Evolutionary conservation across 2,888 invertebrate species (phyloP), one percentile per base, ranked within the genome.

Genomic region (Xanthia icteritia): DNA sequence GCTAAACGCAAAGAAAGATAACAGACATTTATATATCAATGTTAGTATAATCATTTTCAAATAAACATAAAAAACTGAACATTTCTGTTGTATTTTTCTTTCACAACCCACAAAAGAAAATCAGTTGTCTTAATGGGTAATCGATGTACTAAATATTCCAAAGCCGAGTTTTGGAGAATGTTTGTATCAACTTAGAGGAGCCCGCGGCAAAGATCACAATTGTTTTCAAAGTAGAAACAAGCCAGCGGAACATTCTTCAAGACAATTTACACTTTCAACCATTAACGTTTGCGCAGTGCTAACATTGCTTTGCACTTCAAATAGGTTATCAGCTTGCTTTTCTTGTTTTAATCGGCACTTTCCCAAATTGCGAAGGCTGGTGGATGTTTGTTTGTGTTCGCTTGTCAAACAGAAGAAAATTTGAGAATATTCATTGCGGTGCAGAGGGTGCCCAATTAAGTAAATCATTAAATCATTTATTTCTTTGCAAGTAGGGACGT

Each of bases 191-290:
- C 63, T 81, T 36, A 61, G 74, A 70, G 45, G 39, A 75, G 42
- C 45, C 65, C 23, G 73, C 72, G 69, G 75, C 65, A 48, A 82
- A 65, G 67, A 64, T 77, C 31, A 70, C 79, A 65, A 79, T 82
- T 79, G 79, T 85, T 79, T 82, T 77, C 51, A 54, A 85, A 79
- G 82, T 82, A 85, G 68, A 75, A 72, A 73, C 65, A 67, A 39
- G 76, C 65, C 45, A 48, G 54, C 2, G 54, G 31, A 73, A 67
- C 82, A 84, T 85, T 79, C 73, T 79, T 82, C 58, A 75, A 78
- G 73, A 76, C 60, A 78, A 72, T 81, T 81, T 67, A 84, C 66
- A 69, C 48, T 69, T 70, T 65, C 74, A 54, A 54, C 54, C 51
- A 48, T 54, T 75, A 72, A 72, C n/a, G 56, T 83, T 83, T 73